A percentile compares a stretch with the other conserved stretches of the same genome.
These are phyloP conservation scores for Bradypodion pumilum DNA, from an alignment of 2,797 vertebrate genomes.

Conservation along the genomic window DNA sequence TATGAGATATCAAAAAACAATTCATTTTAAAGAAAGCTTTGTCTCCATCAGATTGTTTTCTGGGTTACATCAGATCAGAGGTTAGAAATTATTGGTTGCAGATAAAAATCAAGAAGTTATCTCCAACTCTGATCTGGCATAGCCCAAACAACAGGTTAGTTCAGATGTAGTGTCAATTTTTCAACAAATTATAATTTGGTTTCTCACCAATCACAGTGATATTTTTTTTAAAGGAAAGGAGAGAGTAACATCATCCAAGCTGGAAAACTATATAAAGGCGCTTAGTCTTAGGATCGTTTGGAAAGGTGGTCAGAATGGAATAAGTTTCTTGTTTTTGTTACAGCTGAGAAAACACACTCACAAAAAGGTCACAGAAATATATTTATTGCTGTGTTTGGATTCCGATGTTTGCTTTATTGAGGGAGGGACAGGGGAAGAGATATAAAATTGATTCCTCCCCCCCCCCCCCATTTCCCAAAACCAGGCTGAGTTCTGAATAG, in stretches of 20 bases:
- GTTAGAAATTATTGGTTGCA: no score
- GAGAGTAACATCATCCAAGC: slow-evolving; percentile 59
- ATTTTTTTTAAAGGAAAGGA: slow-evolving; percentile 36
- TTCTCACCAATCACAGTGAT: slow-evolving; percentile 37
- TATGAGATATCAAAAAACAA: no score
- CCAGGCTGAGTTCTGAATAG: slow-evolving; percentile 54
- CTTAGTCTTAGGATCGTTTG: slow-evolving; percentile 67
- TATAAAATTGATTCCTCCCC: slow-evolving; percentile 61
- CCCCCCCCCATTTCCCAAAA: slow-evolving; percentile 60
- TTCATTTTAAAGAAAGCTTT: no score
- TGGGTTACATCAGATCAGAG: no score
- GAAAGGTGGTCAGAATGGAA: slow-evolving; percentile 75
- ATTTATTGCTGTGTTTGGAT: slow-evolving; percentile 71
- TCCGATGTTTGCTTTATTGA: slow-evolving; percentile 67
- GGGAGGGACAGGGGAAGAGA: slow-evolving; percentile 50
- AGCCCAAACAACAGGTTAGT: no score
- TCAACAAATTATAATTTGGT: neutral
- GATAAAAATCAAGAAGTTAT: neutral
- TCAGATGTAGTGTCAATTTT: no score
- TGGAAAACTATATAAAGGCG: slow-evolving; percentile 62
- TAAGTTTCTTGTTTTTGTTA: slow-evolving; percentile 76
- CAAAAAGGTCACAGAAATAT: slow-evolving; percentile 64
- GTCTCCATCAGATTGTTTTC: no score
- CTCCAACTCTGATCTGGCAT: neutral
- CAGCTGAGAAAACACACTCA: slow-evolving; percentile 76